Evolutionary conservation across 2,888 invertebrate species (phyloP).

Genomic region (Drosophila mimetica): DNA sequence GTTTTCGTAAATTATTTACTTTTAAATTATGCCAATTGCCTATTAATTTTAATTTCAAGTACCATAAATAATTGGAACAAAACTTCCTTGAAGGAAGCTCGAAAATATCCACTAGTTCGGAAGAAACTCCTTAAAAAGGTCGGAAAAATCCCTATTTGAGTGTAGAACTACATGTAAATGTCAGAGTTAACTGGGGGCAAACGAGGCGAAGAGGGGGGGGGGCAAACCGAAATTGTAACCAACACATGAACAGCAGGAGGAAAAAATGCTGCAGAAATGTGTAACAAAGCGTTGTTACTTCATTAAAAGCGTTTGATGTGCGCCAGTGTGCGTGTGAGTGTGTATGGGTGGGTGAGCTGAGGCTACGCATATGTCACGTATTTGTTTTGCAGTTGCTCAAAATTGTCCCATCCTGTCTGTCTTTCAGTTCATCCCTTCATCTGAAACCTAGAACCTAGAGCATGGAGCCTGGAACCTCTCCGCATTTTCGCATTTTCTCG

Average conservation of each 20-base stretch:
- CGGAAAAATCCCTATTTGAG: not conserved
- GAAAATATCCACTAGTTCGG: too few species aligned
- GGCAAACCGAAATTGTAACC: not conserved
- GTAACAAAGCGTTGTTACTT: conserved; percentile 44
- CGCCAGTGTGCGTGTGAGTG: conserved; percentile 23
- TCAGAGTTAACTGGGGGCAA: conserved; percentile 25
- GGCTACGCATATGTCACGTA: conserved; percentile 43
- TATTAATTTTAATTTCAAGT: too few species aligned
- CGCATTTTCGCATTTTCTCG: conserved; percentile 8
- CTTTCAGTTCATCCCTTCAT: conserved; percentile 1
- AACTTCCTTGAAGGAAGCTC: too few species aligned
- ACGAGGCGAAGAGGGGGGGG: not conserved
- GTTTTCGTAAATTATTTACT: too few species aligned
- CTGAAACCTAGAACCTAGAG: too few species aligned
- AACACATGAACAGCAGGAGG: conserved; percentile 5
- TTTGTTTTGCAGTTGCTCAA: conserved; percentile 32
- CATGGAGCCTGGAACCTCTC: not conserved
- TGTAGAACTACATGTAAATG: conserved; percentile 47
- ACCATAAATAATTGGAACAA: too few species aligned
- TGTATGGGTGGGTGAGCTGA: conserved; percentile 10
- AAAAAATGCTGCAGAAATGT: conserved; percentile 11
- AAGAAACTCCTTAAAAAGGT: not conserved
- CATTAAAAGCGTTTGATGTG: conserved; percentile 44
- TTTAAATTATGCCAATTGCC: too few species aligned
- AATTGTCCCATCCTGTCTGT: conserved; percentile 16